Percentiles rank a stretch among this genome's conserved stretches.
Conservation (phyloP, 1,140 invertebrate genomes). For the Muscidifurax raptorellus region DNA sequence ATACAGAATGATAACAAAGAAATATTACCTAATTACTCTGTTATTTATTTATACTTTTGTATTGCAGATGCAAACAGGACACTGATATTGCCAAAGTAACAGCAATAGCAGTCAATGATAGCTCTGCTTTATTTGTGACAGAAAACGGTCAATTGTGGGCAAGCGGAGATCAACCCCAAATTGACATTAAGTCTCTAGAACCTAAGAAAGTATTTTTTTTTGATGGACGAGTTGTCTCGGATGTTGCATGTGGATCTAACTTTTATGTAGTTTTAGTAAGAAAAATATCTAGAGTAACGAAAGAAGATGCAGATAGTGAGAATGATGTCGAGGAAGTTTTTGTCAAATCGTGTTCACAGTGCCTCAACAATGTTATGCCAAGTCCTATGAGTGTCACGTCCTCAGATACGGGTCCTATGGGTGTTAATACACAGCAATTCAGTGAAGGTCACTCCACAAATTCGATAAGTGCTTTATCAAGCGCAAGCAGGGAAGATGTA, state of each 20-base stretch:
- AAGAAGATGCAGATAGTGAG: constrained; percentile 79
- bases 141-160: constrained; percentile 85
- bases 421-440: constrained; percentile 72
- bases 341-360: constrained; percentile 80
- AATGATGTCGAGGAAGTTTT: constrained; percentile 79
- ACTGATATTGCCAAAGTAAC: constrained; percentile 80
- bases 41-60: not conserved
- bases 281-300: constrained; percentile 76
- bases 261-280: constrained; percentile 83
- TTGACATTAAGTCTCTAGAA: constrained; percentile 78
- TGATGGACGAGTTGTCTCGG: constrained; percentile 79
- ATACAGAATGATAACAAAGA: no score
- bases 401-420: constrained; percentile 74
- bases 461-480: constrained; percentile 74
- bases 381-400: constrained; percentile 69
- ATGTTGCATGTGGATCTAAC: constrained; percentile 80
- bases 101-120: constrained; percentile 78
- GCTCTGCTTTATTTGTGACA: constrained; percentile 80
- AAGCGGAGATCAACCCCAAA: constrained; percentile 82
- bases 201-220: constrained; percentile 83
- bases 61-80: constrained; percentile 75
- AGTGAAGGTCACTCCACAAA: constrained; percentile 75
- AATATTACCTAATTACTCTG: no score
- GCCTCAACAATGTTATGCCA: constrained; percentile 71
- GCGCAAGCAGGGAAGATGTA: constrained; percentile 70